phyloP scores from a whole-genome alignment of 2,888 invertebrate genomes.

The Ochropleura plecta region DNA sequence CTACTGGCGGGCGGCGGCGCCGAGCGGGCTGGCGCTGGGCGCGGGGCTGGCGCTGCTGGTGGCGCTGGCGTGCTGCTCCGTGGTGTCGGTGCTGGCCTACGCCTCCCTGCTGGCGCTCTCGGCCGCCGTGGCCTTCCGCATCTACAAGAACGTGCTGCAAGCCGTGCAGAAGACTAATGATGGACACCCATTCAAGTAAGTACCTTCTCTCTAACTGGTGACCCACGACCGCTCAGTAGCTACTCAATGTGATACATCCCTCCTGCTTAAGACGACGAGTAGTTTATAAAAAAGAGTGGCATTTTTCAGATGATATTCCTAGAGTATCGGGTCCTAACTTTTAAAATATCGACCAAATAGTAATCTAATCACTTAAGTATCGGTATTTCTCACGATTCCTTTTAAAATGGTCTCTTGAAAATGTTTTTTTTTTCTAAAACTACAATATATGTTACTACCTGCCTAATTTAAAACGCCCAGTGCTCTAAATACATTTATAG shows the following conservation, averaged over 20 bases:
- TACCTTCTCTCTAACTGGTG: constrained; percentile 50
- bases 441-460: not conserved
- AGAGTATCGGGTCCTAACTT: not conserved
- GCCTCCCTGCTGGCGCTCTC: constrained; percentile 95
- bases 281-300: not conserved
- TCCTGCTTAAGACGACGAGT: not conserved
- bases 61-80: constrained; percentile 98
- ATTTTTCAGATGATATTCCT: not conserved
- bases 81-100: constrained; percentile 98
- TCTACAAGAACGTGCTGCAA: constrained; percentile 98
- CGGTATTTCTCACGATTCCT: not conserved
- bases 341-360: not conserved
- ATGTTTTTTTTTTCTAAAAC: too few species aligned
- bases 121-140: constrained; percentile 97
- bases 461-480: not conserved
- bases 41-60: constrained; percentile 96
- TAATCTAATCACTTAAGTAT: not conserved
- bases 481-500: not conserved
- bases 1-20: constrained; percentile 99
- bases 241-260: not conserved
- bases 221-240: not conserved
- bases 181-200: constrained; percentile 99
- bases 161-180: constrained; percentile 99
- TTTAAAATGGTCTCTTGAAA: not conserved
- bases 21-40: constrained; percentile 98